Evolutionary conservation across 2,888 invertebrate genomes (phyloP).

Genomic region (Liopterus haemorrhoidalis): DNA sequence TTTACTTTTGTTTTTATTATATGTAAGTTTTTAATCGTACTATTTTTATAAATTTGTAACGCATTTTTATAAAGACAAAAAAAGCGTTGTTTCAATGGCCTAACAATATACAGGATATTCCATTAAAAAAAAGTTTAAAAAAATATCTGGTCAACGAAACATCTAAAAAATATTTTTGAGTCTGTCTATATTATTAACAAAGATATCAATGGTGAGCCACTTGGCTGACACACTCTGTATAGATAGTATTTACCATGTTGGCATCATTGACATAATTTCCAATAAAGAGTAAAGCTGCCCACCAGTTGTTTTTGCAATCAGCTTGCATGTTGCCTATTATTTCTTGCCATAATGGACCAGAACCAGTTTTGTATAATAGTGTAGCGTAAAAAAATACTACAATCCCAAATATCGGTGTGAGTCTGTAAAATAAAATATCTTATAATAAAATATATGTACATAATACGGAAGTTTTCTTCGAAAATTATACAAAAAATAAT

Average conservation of each 20-base stretch:
- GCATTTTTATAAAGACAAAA: too few species aligned
- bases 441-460: neutral
- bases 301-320: conserved; percentile 57
- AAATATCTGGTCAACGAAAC: neutral
- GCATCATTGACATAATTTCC: conserved; percentile 55
- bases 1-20: too few species aligned
- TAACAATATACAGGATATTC: neutral
- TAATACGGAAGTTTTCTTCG: neutral
- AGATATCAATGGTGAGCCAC: too few species aligned
- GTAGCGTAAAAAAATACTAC: conserved; percentile 54
- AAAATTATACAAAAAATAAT: too few species aligned
- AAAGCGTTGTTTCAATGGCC: too few species aligned
- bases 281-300: conserved; percentile 57
- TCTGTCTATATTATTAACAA: too few species aligned
- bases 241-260: conserved; percentile 51
- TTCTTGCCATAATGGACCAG: conserved; percentile 56
- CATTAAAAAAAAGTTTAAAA: neutral
- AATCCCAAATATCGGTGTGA: conserved; percentile 53
- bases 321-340: conserved; percentile 48
- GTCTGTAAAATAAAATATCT: conserved; percentile 40
- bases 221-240: too few species aligned
- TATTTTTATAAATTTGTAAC: too few species aligned
- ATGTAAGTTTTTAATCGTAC: too few species aligned
- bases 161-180: neutral
- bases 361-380: conserved; percentile 51